phyloP scores from a whole-genome alignment of 2,797 vertebrate genomes.

The Ataeniobius toweri region DNA sequence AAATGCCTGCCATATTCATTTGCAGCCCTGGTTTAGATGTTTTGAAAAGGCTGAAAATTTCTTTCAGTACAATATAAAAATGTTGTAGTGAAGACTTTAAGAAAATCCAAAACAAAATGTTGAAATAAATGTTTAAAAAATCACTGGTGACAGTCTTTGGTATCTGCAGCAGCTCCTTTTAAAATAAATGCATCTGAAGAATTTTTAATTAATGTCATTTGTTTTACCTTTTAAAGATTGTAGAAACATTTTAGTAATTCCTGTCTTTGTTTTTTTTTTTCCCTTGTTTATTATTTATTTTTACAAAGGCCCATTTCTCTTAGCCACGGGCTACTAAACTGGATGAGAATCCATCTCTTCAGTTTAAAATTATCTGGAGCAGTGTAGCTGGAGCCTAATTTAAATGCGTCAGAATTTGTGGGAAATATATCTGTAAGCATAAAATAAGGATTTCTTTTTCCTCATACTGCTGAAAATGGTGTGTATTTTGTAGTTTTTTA shows the following conservation, averaged over 20 bases:
- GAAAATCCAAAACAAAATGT: background rate
- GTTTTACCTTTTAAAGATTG: background rate
- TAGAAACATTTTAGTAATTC: background rate
- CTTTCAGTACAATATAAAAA: background rate
- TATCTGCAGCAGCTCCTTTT: background rate
- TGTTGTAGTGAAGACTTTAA: background rate
- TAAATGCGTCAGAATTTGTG: slow-evolving; percentile 14
- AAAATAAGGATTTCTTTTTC: background rate
- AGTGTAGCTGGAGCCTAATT: slow-evolving; percentile 9
- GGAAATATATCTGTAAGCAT: slow-evolving; percentile 21
- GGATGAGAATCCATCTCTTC: too few relatives aligned
- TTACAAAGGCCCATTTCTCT: too few relatives aligned
- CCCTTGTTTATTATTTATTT: background rate
- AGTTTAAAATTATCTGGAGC: background rate
- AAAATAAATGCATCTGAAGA: background rate
- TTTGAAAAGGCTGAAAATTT: background rate
- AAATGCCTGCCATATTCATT: background rate
- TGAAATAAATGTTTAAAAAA: background rate
- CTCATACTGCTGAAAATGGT: background rate
- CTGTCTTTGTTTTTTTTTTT: background rate
- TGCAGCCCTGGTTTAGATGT: background rate
- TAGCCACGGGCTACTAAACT: too few relatives aligned
- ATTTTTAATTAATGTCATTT: background rate
- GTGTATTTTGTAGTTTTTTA: slow-evolving; percentile 6
- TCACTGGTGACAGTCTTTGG: background rate